These are phyloP conservation scores for Polyergus mexicanus DNA, from an alignment of 1,140 invertebrate genomes.

Conservation along the genomic window DNA sequence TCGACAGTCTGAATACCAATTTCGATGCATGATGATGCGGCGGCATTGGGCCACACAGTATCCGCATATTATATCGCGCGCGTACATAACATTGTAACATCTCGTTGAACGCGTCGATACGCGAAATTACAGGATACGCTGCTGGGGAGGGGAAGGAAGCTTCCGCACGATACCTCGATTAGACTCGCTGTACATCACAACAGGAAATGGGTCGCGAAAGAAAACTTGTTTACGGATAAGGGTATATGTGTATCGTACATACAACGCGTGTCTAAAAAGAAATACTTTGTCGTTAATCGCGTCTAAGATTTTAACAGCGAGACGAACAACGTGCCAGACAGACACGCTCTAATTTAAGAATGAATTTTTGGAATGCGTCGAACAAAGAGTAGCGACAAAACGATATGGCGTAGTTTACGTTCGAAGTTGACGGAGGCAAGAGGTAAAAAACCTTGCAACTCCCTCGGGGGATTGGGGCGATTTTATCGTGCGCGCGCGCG, in stretches of 20 bases:
- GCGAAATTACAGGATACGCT: conserved; percentile 36
- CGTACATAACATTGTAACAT: conserved; percentile 23
- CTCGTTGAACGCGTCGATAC: conserved; percentile 13
- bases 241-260: no score
- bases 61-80: conserved; percentile 1
- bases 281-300: background rate
- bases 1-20: conserved; percentile 83
- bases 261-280: no score
- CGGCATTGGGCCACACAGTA: conserved; percentile 24
- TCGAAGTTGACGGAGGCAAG: background rate
- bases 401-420: background rate
- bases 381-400: no score
- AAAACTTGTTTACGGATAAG: background rate
- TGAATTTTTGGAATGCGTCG: background rate
- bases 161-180: conserved; percentile 14
- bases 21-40: conserved; percentile 68
- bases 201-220: conserved; percentile 7
- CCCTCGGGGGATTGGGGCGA: background rate
- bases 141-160: background rate
- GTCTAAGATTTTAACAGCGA: background rate
- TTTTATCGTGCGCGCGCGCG: conserved; percentile 28
- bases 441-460: conserved; percentile 2
- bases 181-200: background rate
- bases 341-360: background rate
- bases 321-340: background rate